Base-by-base conservation (phyloP, 2,797 vertebrate genomes). In the Spea hammondii region DNA sequence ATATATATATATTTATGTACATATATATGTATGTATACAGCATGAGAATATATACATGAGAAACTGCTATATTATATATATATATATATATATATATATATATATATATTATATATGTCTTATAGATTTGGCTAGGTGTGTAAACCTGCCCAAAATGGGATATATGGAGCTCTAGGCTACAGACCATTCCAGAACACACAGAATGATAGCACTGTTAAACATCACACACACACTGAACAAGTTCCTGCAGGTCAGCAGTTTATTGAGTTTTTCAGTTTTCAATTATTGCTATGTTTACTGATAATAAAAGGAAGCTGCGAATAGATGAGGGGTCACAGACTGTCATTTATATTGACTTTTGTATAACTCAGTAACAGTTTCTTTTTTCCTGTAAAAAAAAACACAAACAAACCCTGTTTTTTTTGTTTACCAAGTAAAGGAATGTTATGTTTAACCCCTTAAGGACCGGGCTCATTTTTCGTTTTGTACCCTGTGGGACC, bases 211-310 rank as follows among this genome's bases (percentile, higher is more conserved):
- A 49, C 60, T 53, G 66, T 75, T 75, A 79, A 79, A 74, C 3
- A 67, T 11, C 59, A 65, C 66, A 79, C 66, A 79, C 59, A 75
- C 57, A 4, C 72, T 65, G 66, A 74, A 79, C 72, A 69, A 70
- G 65, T 68, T 79, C 62, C 8, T 70, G 49, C 72, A 75, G 72
- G 78, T 70, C 72, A 70, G 49, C 53, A 79, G 5, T 65, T 79
- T 79, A 70, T 75, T 75, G 72, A 70, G 71, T 65, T 79, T 79
- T 70, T 67, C 54, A 51, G 64, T 70, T 75, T 79, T 79, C 78
- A 79, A 75, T 79, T 79, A 79, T 75, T 79, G 72, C 59, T 64
- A 44, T 70, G 72, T 79, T 70, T 59, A 70, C 78, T 75, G 59
- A 70, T 79, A 70, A 79, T 79, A 79, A 79, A 79, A 74, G 57